Evolutionary conservation across 2,113 vertebrate genomes (phyloP), one percentile per base, ranked within the genome.

Genomic region (Muscicapa adusta): DNA sequence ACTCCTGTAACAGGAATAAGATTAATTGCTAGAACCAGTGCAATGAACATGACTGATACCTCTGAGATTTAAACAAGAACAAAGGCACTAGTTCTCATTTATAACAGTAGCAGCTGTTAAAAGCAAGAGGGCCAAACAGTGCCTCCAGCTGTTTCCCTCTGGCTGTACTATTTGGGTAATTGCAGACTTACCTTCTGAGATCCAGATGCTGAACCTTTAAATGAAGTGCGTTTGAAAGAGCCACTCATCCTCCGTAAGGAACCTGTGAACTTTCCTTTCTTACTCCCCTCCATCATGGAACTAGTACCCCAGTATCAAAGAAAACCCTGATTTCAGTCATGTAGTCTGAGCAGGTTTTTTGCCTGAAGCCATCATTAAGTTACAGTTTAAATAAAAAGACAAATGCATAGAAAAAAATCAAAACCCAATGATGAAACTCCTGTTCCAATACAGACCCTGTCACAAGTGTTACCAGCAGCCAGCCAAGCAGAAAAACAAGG

Each of bases 111-210:
- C 50, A 68, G 50, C 23, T 72, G 72, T 38, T 76, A 68, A 20
- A 60, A 38, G 12, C 25, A 65, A 47, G 57, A 29, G 28, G 38
- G 33, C 26, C 18, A 61, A 83, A 93, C 4, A 75, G 57, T 22
- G 5, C n/a, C 63, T 93, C 72, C 68, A 90, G 65, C 36, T 71
- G 42, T 42, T 84, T 92, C 31, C 66, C 60, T 88, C 67, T 79
- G 63, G 28, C 18, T 66, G 9, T 23, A 47, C 12, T 45, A 4
- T 61, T 40, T 56, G 50, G 33, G 31, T 63, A 67, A 63, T 4
- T 67, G 38, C 85, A 72, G 29, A 96, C 99, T 98, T 98, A 99
- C 99, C 99, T 98, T 99, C 96, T 99, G 99, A 0, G 99, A 99
- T 89, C 98, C 99, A 11, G 99, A 99, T 5, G 97, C 65, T 53